phyloP scores from a whole-genome alignment of 2,888 invertebrate species.

The Gibbula magus region DNA sequence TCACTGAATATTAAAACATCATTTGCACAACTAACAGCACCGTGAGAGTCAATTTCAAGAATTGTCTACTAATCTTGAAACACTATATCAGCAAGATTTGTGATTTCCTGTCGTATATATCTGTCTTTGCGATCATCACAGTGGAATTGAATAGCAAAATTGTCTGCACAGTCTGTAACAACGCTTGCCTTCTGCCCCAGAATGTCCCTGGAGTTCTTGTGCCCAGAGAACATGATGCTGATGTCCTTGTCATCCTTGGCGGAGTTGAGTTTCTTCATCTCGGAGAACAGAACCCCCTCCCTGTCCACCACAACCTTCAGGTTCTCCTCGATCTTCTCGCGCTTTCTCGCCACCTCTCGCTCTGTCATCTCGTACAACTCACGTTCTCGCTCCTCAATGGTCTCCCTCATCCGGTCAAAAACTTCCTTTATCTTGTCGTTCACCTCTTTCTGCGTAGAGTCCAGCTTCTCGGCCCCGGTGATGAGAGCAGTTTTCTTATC shows the following conservation, averaged over 20 bases:
- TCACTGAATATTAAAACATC: too few relatives aligned
- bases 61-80: constrained; percentile 30
- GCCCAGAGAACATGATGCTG: constrained; percentile 63
- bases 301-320: constrained; percentile 55
- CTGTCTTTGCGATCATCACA: constrained; percentile 63
- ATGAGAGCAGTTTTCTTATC: constrained; percentile 64
- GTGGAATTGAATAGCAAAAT: constrained; percentile 66
- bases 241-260: constrained; percentile 64
- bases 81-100: constrained; percentile 62
- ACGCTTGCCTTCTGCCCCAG: constrained; percentile 56
- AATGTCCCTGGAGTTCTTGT: constrained; percentile 58
- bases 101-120: constrained; percentile 55
- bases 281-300: constrained; percentile 53
- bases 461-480: constrained; percentile 58
- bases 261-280: constrained; percentile 53
- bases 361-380: constrained; percentile 63
- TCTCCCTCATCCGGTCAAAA: constrained; percentile 63
- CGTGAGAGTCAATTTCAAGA: too few relatives aligned
- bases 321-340: constrained; percentile 58
- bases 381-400: constrained; percentile 63
- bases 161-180: constrained; percentile 58
- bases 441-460: constrained; percentile 64
- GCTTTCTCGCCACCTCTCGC: constrained; percentile 63
- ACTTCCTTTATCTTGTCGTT: constrained; percentile 61
- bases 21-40: too few relatives aligned